phyloP scores from a whole-genome alignment of 2,113 vertebrate genomes.

The Oreochromis aureus region DNA sequence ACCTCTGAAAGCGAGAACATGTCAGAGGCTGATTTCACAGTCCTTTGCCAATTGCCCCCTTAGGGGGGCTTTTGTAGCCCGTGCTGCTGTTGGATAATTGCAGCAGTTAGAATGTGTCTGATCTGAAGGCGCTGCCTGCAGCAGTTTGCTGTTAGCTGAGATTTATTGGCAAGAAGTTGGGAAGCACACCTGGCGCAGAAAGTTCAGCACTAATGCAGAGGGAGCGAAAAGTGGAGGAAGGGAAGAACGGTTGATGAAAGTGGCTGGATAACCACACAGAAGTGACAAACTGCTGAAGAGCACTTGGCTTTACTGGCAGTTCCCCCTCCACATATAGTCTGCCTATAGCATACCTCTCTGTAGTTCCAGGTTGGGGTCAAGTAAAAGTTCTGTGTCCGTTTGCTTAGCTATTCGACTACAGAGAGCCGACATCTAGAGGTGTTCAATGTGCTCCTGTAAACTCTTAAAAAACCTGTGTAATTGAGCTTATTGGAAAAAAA shows the following conservation, averaged over 20 bases:
- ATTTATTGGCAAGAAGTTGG: slow-evolving; percentile 36
- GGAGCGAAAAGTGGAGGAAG: neutral
- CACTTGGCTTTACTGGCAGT: slow-evolving; percentile 1
- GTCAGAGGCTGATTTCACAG: slow-evolving; percentile 19
- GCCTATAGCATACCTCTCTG: neutral
- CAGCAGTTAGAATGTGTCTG: slow-evolving; percentile 12
- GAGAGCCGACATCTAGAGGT: neutral
- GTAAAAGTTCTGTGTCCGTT: neutral
- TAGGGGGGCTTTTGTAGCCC: neutral
- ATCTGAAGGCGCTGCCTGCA: slow-evolving; percentile 16
- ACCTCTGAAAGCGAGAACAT: slow-evolving; percentile 25
- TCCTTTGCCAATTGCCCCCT: slow-evolving; percentile 25
- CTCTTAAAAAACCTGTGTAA: neutral
- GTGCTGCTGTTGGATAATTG: slow-evolving; percentile 11
- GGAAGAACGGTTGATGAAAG: neutral
- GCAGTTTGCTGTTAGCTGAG: slow-evolving; percentile 8
- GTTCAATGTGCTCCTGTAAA: neutral
- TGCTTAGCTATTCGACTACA: neutral
- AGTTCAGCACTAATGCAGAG: slow-evolving; percentile 33
- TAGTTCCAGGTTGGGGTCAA: neutral
- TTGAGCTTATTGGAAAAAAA: neutral
- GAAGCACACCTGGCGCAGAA: slow-evolving; percentile 48
- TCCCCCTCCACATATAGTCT: neutral
- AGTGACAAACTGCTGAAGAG: neutral
- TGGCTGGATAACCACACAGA: neutral